Evolutionary conservation across 35 echinoderm and acorn worm species (phyloP), one percentile per base, ranked within the genome.

Genomic region (Chiridota heheva): DNA sequence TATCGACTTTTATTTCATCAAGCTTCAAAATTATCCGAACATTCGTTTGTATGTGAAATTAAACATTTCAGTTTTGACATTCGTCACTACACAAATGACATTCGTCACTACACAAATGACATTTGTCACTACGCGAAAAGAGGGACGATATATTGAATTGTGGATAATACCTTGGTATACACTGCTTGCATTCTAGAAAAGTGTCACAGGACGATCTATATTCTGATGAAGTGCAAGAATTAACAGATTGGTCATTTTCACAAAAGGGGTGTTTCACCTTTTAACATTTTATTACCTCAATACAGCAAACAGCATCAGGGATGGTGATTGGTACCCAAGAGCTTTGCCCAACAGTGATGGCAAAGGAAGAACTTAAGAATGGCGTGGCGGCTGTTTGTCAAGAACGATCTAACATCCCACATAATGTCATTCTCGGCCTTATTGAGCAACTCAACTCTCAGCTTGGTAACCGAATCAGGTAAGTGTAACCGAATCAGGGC

Each of bases 381-480:
- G 73, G 61, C 34, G 67, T 92, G 2, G 33, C 76, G 8, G 76
- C 44, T 28, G 61, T 81, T 3, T 92, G 90, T 46, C 77, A 84
- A 24, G 63, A 76, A 18, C 75, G 86, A 31, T 82, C 60, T 59
- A 80, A 53, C 15, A 44, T 92, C 22, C 90, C 90, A 7, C 60
- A 65, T 26, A 45, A 85, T 72, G 86, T 92, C 61, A 67, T 92
- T 24, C 62, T 87, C 43, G 76, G 86, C 71, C 70, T 92, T 41
- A 79, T 92, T 32, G 90, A 92, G 77, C 84, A 92, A 58, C 76
- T 92, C 69, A 81, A 85, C 61, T 76, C 90, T 33, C 84, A 85
- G 44, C 71, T 86, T 42, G 81, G 41, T 61, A 92, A 92, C 67
- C 83, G 73, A 78, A 88, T 81, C 40, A 86, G 90, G 90, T 92